phyloP scores from a whole-genome alignment of 2,888 invertebrate species.

The Pollenia griseotomentosa region DNA sequence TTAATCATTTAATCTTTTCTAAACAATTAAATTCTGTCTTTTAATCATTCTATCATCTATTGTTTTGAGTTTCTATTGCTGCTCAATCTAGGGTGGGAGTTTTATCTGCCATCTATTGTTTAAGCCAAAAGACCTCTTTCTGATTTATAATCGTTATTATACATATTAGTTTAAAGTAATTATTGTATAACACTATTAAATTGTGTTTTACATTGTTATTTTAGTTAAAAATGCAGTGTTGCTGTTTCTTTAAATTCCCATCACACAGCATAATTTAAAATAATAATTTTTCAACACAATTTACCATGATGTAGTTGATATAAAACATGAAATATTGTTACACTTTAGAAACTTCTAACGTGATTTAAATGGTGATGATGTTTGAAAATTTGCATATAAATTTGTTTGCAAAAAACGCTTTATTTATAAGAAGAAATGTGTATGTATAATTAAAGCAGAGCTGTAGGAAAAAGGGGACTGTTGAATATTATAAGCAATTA shows the following conservation, averaged over 20 bases:
- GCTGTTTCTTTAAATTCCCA: constrained; percentile 34
- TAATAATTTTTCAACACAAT: constrained; percentile 52
- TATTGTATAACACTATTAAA: constrained; percentile 47
- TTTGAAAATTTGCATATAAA: constrained; percentile 60
- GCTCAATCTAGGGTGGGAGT: constrained; percentile 53
- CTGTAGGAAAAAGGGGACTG: neutral
- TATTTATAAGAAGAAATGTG: neutral
- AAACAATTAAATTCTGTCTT: constrained; percentile 48
- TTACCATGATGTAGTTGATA: constrained; percentile 25
- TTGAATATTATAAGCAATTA: no score
- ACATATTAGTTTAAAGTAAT: constrained; percentile 45
- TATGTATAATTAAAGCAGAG: constrained; percentile 21
- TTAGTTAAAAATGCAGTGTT: neutral
- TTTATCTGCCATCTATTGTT: constrained; percentile 17
- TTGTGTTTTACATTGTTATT: constrained; percentile 28
- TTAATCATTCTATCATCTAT: neutral
- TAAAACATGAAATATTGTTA: constrained; percentile 50
- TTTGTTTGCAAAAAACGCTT: constrained; percentile 21
- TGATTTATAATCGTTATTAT: neutral
- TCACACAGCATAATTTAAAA: constrained; percentile 39
- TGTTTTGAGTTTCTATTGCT: constrained; percentile 8
- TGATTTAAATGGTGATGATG: constrained; percentile 45
- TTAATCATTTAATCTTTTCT: constrained; percentile 63
- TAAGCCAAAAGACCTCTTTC: neutral
- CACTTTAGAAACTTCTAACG: constrained; percentile 39